phyloP scores from a whole-genome alignment of 2,113 vertebrate genomes.

The Amphiprion percula region DNA sequence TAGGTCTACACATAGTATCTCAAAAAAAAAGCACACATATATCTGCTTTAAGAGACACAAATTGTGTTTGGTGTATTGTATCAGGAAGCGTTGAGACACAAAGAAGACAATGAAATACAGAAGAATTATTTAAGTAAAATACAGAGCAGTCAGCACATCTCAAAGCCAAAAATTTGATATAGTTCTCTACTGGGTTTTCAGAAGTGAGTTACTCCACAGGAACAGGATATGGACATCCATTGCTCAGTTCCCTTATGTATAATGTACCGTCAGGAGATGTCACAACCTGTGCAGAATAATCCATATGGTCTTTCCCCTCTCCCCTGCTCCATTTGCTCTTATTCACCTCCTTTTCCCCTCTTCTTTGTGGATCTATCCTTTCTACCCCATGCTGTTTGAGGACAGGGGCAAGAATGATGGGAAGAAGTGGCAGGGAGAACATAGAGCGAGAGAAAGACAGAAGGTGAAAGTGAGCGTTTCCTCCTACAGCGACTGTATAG shows the following conservation, averaged over 20 bases:
- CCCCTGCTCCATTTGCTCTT: constrained; percentile 29
- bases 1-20: constrained; percentile 46
- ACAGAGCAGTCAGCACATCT: constrained; percentile 16
- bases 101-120: constrained; percentile 27
- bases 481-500: constrained; percentile 49
- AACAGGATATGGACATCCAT: constrained; percentile 52
- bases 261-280: constrained; percentile 73
- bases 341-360: constrained; percentile 37
- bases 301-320: constrained; percentile 55
- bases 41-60: constrained; percentile 30
- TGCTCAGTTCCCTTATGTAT: constrained; percentile 52
- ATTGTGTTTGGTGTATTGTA: constrained; percentile 28
- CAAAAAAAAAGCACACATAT: constrained; percentile 18
- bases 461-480: constrained; percentile 64
- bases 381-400: constrained; percentile 29
- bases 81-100: constrained; percentile 20
- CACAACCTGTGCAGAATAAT: constrained; percentile 72
- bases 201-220: constrained; percentile 49
- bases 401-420: constrained; percentile 43
- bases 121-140: constrained; percentile 26
- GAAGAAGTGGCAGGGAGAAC: constrained; percentile 31
- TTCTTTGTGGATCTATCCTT: constrained; percentile 48
- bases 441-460: constrained; percentile 25
- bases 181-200: not conserved
- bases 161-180: constrained; percentile 21